Evolutionary conservation across 2,113 vertebrate species (phyloP).

Genomic region (Taxidea taxus): DNA sequence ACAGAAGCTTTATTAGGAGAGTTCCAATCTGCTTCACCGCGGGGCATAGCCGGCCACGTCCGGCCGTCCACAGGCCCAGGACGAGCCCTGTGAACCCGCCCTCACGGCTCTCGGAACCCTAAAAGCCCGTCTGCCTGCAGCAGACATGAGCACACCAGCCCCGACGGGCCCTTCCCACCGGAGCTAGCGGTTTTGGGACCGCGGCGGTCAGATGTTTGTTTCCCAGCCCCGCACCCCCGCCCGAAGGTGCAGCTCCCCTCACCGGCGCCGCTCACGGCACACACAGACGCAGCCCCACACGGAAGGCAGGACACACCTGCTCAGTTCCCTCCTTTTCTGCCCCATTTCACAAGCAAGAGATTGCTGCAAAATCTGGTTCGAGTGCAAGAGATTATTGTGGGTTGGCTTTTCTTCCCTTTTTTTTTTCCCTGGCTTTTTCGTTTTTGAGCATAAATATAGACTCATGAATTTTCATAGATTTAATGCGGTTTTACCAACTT

Average conservation of each 20-base stretch:
- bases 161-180: not conserved
- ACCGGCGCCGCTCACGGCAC: not conserved
- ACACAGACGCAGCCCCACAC: not conserved
- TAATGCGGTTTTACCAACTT: not conserved
- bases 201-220: too few relatives aligned
- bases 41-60: not conserved
- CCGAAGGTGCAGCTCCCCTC: not conserved
- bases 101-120: not conserved
- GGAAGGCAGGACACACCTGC: not conserved
- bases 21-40: not conserved
- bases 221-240: not conserved
- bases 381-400: too few relatives aligned
- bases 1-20: not conserved
- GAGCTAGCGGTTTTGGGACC: not conserved
- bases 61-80: rapidly evolving
- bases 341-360: not conserved
- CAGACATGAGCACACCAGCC: rapidly evolving
- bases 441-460: not conserved
- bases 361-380: not conserved
- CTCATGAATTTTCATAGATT: not conserved
- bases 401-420: not conserved
- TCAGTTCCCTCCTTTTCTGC: not conserved
- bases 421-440: not conserved
- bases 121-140: too few relatives aligned
- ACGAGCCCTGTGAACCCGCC: too few relatives aligned